phyloP scores from a whole-genome alignment of 2,113 vertebrate genomes.

The Coptodon bakossiorum region DNA sequence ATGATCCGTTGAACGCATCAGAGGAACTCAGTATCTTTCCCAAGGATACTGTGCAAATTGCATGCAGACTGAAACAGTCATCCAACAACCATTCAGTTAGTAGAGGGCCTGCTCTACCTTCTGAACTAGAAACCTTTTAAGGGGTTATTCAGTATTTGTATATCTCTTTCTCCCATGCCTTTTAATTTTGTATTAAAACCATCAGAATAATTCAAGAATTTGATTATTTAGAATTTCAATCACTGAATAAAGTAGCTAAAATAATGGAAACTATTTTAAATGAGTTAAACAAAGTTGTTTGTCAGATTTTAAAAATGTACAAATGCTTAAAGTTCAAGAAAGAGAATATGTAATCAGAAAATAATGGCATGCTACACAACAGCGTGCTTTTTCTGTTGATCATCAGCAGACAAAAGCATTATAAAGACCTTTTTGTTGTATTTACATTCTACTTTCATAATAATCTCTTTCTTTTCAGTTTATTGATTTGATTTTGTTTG shows the following conservation, averaged over 20 bases:
- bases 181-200: neutral
- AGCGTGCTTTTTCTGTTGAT: accelerated
- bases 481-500: neutral
- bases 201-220: neutral
- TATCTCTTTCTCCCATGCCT: neutral
- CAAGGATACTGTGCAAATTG: accelerated
- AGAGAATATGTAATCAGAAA: neutral
- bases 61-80: neutral
- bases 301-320: neutral
- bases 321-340: neutral
- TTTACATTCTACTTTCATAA: neutral
- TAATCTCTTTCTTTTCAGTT: neutral
- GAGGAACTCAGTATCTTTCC: neutral
- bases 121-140: neutral
- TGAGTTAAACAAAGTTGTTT: neutral
- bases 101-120: neutral
- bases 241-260: neutral
- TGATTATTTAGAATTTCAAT: neutral
- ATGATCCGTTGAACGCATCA: neutral
- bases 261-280: neutral
- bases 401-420: neutral
- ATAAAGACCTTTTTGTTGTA: neutral
- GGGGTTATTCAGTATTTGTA: neutral
- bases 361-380: neutral
- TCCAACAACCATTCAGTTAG: neutral